Conservation (phyloP, 2,888 invertebrate genomes). For the Eilema depressum region DNA sequence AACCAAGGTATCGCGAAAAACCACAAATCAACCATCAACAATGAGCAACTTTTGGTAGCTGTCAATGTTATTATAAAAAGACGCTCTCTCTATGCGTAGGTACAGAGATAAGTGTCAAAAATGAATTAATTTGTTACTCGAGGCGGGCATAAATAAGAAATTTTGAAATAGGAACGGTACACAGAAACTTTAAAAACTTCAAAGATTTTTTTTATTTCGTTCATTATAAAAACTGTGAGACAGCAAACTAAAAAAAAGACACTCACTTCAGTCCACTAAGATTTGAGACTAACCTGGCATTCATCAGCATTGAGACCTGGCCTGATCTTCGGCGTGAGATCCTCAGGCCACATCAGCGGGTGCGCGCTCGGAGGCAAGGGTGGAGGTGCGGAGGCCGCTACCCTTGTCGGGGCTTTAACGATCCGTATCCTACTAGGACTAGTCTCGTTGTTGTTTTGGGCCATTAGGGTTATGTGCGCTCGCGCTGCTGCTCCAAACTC, state of each 20-base stretch:
- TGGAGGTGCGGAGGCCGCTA: conserved; percentile 72
- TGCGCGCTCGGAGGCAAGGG: conserved; percentile 68
- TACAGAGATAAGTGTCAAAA: neutral
- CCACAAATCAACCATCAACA: neutral
- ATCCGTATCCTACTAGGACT: conserved; percentile 30
- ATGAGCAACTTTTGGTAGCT: neutral
- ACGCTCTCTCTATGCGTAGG: too few relatives aligned
- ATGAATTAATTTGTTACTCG: too few relatives aligned
- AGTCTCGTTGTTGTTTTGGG: conserved; percentile 24
- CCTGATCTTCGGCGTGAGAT: conserved; percentile 66
- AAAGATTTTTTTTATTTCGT: too few relatives aligned
- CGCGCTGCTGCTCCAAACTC: conserved; percentile 66
- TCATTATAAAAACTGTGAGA: too few relatives aligned
- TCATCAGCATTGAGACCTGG: conserved; percentile 74
- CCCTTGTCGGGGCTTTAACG: conserved; percentile 56
- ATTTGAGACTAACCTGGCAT: conserved; percentile 65
- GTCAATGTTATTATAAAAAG: neutral
- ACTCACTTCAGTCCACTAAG: neutral
- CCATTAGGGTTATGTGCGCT: conserved; percentile 40
- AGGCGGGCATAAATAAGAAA: too few relatives aligned
- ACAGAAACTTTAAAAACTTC: too few relatives aligned
- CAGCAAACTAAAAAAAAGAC: too few relatives aligned
- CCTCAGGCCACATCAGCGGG: conserved; percentile 74
- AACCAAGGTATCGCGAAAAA: too few relatives aligned
- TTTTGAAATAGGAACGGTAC: too few relatives aligned